These are phyloP conservation scores for Chaetodon trifasciatus DNA, from an alignment of 2,797 vertebrate species.

Conservation along the genomic window DNA sequence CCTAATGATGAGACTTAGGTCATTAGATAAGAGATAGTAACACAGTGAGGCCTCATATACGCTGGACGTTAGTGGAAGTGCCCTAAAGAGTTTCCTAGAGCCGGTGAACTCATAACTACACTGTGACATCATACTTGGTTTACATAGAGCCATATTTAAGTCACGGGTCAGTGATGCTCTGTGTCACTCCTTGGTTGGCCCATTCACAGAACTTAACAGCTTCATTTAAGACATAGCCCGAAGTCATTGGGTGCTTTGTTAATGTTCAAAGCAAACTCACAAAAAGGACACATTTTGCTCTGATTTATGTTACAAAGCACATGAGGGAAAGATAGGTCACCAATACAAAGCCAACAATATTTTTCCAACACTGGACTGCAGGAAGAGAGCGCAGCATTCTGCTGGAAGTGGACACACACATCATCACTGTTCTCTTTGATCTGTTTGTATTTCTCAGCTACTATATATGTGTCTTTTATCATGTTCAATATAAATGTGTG, in stretches of 20 bases:
- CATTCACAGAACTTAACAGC: conserved; percentile 36
- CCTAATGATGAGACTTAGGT: neutral
- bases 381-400: neutral
- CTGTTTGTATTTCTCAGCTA: neutral
- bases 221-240: conserved; percentile 46
- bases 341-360: neutral
- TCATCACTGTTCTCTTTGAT: neutral
- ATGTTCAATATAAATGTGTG: neutral
- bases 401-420: neutral
- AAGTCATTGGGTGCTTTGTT: conserved; percentile 34
- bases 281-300: conserved; percentile 3
- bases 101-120: conserved; percentile 15
- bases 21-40: conserved; percentile 6
- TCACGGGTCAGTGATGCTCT: conserved; percentile 51
- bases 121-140: conserved; percentile 39
- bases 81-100: conserved; percentile 43
- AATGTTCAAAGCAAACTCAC: conserved; percentile 17
- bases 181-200: conserved; percentile 21
- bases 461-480: neutral
- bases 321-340: conserved; percentile 3
- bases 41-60: conserved; percentile 8
- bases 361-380: neutral
- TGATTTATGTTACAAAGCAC: conserved; percentile 17
- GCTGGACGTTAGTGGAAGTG: conserved; percentile 41
- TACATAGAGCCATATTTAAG: conserved; percentile 48